Evolutionary conservation across 2,797 vertebrate genomes (phyloP).

Genomic region (Tragopan temminckii): DNA sequence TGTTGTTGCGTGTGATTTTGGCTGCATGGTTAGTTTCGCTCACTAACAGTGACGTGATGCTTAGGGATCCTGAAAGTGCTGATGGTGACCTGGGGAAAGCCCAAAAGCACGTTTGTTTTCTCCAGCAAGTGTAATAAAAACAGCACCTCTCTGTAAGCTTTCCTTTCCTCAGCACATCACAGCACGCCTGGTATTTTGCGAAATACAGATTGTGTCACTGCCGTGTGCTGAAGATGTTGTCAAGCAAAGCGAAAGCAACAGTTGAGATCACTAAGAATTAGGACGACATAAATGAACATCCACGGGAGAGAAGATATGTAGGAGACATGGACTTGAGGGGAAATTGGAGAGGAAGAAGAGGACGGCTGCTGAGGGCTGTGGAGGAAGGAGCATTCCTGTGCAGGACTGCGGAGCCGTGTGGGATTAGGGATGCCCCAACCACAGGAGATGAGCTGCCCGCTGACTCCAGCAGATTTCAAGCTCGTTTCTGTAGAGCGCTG

Average conservation of each 20-base stretch:
- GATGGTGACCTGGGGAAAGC: neutral
- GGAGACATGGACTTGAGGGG: neutral
- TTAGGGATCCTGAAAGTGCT: neutral
- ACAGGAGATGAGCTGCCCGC: rapidly evolving
- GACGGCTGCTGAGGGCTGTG: neutral
- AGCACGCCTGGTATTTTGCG: neutral
- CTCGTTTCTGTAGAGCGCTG: neutral
- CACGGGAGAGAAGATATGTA: neutral
- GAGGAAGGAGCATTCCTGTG: neutral
- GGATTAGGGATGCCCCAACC: neutral
- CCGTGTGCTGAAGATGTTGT: neutral
- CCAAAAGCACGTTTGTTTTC: neutral
- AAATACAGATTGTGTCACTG: rapidly evolving
- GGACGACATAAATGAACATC: neutral
- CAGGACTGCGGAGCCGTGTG: neutral
- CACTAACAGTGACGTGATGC: neutral
- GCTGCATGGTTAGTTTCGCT: neutral
- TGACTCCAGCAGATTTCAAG: neutral
- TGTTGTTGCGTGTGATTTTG: neutral
- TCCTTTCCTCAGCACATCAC: neutral
- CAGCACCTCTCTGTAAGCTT: neutral
- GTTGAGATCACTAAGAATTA: neutral
- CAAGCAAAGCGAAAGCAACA: neutral
- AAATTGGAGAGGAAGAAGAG: neutral
- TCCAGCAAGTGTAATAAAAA: neutral